Base-by-base conservation (phyloP, 1,140 invertebrate genomes). In the Papilio polytes region DNA sequence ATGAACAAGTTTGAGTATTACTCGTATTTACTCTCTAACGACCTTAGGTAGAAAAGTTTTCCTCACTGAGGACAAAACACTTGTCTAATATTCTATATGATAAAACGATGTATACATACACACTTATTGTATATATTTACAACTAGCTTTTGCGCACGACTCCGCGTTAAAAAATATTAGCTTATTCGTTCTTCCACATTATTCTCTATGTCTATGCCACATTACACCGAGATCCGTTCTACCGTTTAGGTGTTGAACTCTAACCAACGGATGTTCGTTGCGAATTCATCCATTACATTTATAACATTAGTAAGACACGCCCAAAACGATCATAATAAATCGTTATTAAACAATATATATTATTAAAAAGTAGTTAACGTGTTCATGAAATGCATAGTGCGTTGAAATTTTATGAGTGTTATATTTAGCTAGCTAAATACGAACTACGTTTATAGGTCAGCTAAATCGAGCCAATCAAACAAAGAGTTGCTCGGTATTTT, bases 1-100 rank as follows among this genome's bases (percentile, higher is more conserved):
- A 70, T 70, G 63, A 70, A 15, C 13, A 70, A 70, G 63, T 70
- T 70, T 15, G 63, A 66, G 3, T 70, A 70, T 70, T 70, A 70
- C 12, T 70, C 13, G 22, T 70, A 70, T 70, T 70, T 70, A 31
- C 63, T 36, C 13, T 12, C 26, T 70, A 70, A 31, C 63, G 63
- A 36, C 26, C 31, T 31, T 15, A 18, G 4, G 63, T 31, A 70
- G 26, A 70, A 70, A 70, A 31, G 13, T 70, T 70, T 31, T 26
- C 22, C 63, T 70, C 15, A 15, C 13, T 31, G 12, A 70, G 26
- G 63, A 70, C 53, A 8, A 56, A 56, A 7, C 7, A 53, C 51
- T 53, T 53, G n/a, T n/a, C 53, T 20, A 1, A 56, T 56, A 56
- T 56, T 20, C 18, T 56, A 20, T 56, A 56, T 20, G n/a, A 10